Base-by-base conservation (phyloP, 2,888 invertebrate genomes). In the Acleris laterana region DNA sequence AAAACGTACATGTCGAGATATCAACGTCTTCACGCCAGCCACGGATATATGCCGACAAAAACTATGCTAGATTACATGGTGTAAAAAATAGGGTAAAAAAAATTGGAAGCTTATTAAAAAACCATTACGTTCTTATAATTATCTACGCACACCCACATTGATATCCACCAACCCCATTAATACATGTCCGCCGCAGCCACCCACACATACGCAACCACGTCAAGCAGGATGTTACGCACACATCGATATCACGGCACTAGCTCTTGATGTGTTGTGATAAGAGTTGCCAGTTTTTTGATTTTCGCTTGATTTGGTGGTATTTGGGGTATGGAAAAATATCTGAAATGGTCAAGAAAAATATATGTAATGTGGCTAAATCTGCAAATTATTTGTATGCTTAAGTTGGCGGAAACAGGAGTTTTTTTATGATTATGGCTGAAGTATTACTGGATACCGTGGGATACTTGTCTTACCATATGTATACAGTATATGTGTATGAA, bases 81-180 rank as follows among this genome's bases (percentile, higher is more conserved):
- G 17, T 50, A 64, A 59, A 32, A 65, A 64, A 63, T 32, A 71
- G 68, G 68, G 62, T 68, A 69, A 75, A 84, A 83, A 83, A 85
- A 82, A 75, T 75, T 78, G 71, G 78, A 75, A 84, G 83, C 88
- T 89, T 91, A 90, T 92, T 90, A 91, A 90, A 92, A 90, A 89
- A 85, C 83, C 86, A 90, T 92, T 90, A 89, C 80, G 77, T 78
- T 84, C 79, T 84, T 83, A 89, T 92, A 91, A 92, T 91, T 90
- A 66, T 62, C 62, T 62, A 90, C 84, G 81, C 82, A 87, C 87
- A 84, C 85, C 88, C 86, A 89, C 88, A 87, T 81, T 77, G 74
- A 80, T 82, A 82, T 78, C 84, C 80, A 79, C 85, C 85, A 85
- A 85, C 86, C 85, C 88, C 87, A 90, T 91, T 91, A 88, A 89